Conservation (phyloP, 2,113 vertebrate species). For the Channa argus region DNA sequence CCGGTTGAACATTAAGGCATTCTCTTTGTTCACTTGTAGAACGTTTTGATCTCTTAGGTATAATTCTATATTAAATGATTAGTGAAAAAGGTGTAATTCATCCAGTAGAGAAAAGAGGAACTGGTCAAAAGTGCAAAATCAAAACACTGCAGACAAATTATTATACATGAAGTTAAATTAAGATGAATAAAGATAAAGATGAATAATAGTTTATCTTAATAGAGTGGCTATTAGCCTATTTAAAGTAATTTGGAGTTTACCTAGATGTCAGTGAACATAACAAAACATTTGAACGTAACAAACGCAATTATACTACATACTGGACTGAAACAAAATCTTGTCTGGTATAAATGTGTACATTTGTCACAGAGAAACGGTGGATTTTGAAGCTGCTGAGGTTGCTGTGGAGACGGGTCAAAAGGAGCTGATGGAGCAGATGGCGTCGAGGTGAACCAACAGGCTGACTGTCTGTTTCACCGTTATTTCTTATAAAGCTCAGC, state of each 20-base stretch:
- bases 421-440: conserved; percentile 76
- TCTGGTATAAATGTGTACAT: neutral
- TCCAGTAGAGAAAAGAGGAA: neutral
- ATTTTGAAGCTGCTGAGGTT: conserved; percentile 34
- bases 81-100: conserved; percentile 8
- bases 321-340: neutral
- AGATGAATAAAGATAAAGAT: neutral
- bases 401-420: conserved; percentile 59
- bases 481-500: conserved; percentile 58
- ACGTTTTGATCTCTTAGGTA: neutral
- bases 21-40: conserved; percentile 12
- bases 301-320: too few relatives aligned
- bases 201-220: neutral
- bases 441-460: conserved; percentile 60
- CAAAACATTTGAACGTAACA: too few relatives aligned
- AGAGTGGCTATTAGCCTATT: too few relatives aligned
- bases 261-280: too few relatives aligned
- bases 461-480: conserved; percentile 57
- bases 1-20: neutral
- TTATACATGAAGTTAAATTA: neutral
- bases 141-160: neutral
- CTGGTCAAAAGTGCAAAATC: too few relatives aligned
- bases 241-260: too few relatives aligned
- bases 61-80: conserved; percentile 10
- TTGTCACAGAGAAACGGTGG: conserved; percentile 14